A percentile compares a stretch with the other conserved stretches of the same genome.
Evolutionary conservation across 2,113 vertebrate genomes (phyloP).

Genomic region (Pterocles gutturalis): DNA sequence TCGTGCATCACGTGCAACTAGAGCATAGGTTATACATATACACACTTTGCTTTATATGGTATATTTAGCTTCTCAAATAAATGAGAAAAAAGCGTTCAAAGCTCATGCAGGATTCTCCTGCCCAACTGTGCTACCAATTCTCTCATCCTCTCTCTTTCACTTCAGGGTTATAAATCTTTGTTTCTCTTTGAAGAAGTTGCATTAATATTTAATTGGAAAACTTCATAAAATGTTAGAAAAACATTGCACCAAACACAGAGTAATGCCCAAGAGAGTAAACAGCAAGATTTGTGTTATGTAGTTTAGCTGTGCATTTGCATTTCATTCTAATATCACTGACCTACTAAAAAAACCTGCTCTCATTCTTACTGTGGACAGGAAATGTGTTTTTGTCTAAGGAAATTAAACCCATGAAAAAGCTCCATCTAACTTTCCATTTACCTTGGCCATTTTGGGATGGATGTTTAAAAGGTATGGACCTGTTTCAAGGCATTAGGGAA

Average conservation of each 20-base stretch:
- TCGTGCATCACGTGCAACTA: background rate
- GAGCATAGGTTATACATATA: background rate
- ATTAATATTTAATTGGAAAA: conserved; percentile 82
- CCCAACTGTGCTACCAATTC: conserved; percentile 1
- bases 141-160: conserved; percentile 36
- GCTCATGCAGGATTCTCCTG: conserved; percentile 14
- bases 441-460: conserved; percentile 17
- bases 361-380: conserved; percentile 17
- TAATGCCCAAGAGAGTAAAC: conserved; percentile 71
- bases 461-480: conserved; percentile 8
- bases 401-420: conserved; percentile 44
- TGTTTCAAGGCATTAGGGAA: conserved; percentile 53
- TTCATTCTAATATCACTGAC: conserved; percentile 72
- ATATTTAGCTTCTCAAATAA: background rate
- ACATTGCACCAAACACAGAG: conserved; percentile 66
- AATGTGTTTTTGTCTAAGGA: conserved; percentile 31
- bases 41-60: background rate
- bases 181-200: conserved; percentile 65
- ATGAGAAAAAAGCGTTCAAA: background rate
- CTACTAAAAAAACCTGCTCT: conserved; percentile 57
- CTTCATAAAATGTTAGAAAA: conserved; percentile 73
- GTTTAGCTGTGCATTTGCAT: conserved; percentile 72
- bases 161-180: conserved; percentile 71
- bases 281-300: conserved; percentile 43
- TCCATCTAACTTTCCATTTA: conserved; percentile 21